Conservation (phyloP, 2,113 vertebrate species). For the Hyaena hyaena region DNA sequence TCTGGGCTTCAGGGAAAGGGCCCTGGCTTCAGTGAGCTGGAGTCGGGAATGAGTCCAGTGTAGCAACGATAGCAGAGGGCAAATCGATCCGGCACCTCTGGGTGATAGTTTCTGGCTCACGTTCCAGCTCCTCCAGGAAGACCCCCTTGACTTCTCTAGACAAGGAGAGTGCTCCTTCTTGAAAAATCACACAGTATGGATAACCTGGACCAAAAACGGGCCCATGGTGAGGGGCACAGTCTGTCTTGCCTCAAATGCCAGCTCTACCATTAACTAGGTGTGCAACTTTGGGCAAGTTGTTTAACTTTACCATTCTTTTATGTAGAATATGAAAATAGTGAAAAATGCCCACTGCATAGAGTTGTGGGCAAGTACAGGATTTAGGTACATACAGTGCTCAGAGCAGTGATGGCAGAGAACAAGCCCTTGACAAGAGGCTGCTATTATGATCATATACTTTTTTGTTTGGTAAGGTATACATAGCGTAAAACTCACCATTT, state of each 20-base stretch:
- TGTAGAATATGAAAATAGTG: not conserved
- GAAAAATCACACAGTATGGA: not conserved
- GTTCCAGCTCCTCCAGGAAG: slow-evolving; percentile 15
- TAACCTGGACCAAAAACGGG: not conserved
- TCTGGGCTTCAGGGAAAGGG: not conserved
- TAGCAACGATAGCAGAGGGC: not conserved
- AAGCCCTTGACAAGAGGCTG: not conserved
- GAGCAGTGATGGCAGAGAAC: not conserved
- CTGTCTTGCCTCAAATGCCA: not conserved
- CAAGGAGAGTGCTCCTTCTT: not conserved
- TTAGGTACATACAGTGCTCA: not conserved
- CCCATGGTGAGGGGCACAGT: not conserved
- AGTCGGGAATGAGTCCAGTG: not conserved
- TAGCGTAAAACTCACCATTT: not conserved
- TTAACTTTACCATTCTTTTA: not conserved
- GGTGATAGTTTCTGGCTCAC: not conserved
- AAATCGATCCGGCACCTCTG: not conserved
- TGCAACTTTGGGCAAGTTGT: not conserved
- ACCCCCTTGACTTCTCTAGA: not conserved
- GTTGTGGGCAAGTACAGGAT: not conserved
- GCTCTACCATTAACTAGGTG: not conserved
- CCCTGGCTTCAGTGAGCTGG: not conserved
- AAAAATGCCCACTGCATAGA: not conserved
- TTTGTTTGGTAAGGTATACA: not conserved
- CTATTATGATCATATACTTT: not conserved